These are phyloP conservation scores for Anas platyrhynchos DNA, from an alignment of 2,113 vertebrate species.

Conservation along the genomic window DNA sequence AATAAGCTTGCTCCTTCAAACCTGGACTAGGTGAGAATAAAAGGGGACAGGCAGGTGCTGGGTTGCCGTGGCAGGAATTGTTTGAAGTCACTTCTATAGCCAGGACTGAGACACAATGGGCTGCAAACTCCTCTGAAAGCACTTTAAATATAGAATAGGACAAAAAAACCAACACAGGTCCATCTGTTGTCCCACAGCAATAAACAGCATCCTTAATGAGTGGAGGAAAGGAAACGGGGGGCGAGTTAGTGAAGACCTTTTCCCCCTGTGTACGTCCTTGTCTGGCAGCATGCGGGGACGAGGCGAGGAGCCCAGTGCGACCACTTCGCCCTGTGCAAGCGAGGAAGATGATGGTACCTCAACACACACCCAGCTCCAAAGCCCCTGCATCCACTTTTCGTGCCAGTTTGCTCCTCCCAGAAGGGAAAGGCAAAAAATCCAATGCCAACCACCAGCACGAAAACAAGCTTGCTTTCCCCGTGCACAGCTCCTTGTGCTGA, in stretches of 20 bases:
- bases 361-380: neutral
- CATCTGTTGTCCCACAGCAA: conserved; percentile 28
- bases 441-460: neutral
- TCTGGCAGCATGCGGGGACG: neutral
- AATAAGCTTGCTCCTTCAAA: neutral
- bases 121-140: neutral
- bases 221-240: neutral
- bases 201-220: neutral
- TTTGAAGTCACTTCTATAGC: neutral
- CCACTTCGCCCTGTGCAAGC: fast-evolving
- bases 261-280: neutral
- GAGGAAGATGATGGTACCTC: neutral
- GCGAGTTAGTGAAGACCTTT: neutral
- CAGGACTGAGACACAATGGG: neutral
- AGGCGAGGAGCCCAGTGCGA: neutral
- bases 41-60: neutral
- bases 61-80: neutral
- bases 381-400: neutral
- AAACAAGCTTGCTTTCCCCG: neutral
- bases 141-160: conserved; percentile 6
- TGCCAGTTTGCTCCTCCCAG: fast-evolving
- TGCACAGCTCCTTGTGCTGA: neutral
- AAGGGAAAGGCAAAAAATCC: neutral
- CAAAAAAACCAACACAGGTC: neutral
- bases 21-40: fast-evolving